Base-by-base conservation (phyloP, 2,888 invertebrate species). In the Anthophora plumipes region DNA sequence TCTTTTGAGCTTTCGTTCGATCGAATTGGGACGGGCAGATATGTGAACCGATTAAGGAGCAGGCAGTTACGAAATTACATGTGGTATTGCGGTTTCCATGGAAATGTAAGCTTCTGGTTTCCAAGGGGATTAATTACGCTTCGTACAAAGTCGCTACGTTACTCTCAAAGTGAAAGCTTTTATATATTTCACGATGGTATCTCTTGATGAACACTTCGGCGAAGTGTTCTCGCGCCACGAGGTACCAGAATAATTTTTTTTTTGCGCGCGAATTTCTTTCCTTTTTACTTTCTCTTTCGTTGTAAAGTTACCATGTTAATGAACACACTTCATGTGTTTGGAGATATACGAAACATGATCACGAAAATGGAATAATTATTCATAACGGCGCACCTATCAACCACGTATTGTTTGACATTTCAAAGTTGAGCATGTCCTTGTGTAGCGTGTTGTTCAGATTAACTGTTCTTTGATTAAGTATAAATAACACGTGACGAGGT, bases 81-180 rank as follows among this genome's bases (percentile, higher is more conserved):
- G 61, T 46, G 25, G 43, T 17, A 14, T 25, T 61, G 25, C 50
- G 48, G 60, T 70, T 48, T 50, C 22, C 70, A 70, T 70, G 60
- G 60, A 60, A 50, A 70, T 70, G 50, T 50, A 63, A 71, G 61
- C 61, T 71, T 63, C 52, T 31, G 20, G 20, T 61, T 71, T 63
- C 54, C 43, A 52, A 43, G 60, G 54, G 63, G 54, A 68, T 52
- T 64, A 72, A 61, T 61, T 61, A 43, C 17, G 43, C 43, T 46
- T 61, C 25, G 43, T 25, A 17, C 22, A 46, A 43, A 61, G 61
- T 25, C 57, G 37, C 31, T n/a, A 1, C 9, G 57, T 9, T 17
- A 43, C 14, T 41, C 41, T 41, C 60, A 8, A 60, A 17, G 9
- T 9, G 7, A 25, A 61, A 17, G 43, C 43, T 61, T 61, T 61